Base-by-base conservation (phyloP, 2,888 invertebrate species). In the Falcaria lacertinaria region DNA sequence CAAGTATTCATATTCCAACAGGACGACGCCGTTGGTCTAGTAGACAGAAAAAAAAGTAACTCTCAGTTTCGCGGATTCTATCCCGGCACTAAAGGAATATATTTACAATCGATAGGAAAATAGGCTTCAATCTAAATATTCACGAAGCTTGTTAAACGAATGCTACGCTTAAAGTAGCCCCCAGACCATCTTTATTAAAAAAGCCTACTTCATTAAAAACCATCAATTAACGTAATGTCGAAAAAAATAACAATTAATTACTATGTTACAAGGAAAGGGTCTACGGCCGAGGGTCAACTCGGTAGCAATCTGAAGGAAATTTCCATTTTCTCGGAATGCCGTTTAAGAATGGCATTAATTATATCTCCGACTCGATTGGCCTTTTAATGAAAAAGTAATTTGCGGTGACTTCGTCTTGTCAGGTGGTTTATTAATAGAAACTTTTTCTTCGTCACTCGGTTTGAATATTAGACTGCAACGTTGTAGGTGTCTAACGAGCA, bases 321-420 rank as follows among this genome's bases (percentile, higher is more conserved):
- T 64, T 57, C 53, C 62, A 61, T 65, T 65, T 61, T 52, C 50
- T 46, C 42, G 15, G 48, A 47, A 54, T 50, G 54, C 52, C 48
- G 48, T 57, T 57, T 58, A 57, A 64, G 65, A 68, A 64, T 62
- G 61, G 61, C 60, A 62, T 69, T 64, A 62, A 68, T 69, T 64
- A 62, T 45, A 39, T 15, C 36, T 44, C 35, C 15, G 36, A 45
- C 56, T 52, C 42, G 41, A 34, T 39, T 41, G 28, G 19, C 32
- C 39, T 42, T 35, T n/a, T 13, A 4, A 16, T n/a, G 11, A 7
- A 13, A 35, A 19, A 35, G 7, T 36, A 22, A 19, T 25, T 37
- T 25, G 22, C 15, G 37, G 22, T 14, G 22, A 37, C 22, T 15
- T 37, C 7, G 7, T 11, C 11, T 37, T 6, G 7, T 11, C 11